Base-by-base conservation (phyloP, 2,113 vertebrate genomes). In the Sorex araneus region DNA sequence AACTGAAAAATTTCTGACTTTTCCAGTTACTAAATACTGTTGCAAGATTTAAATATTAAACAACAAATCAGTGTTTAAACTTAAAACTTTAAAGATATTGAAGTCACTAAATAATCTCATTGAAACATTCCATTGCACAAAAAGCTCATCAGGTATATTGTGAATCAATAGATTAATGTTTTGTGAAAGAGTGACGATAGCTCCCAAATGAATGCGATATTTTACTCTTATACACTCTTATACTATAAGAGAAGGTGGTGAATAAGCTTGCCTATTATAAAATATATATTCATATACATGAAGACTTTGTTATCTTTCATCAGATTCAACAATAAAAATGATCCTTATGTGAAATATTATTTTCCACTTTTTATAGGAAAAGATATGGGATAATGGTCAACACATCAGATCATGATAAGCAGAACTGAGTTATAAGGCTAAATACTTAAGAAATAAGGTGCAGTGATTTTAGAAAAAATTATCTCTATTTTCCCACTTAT, bases 11-110 rank as follows among this genome's bases (percentile, higher is more conserved):
- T 19, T 67, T 75, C 25, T 15, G 28, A 36, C 40, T 34, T 45
- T 86, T 75, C 75, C 50, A 66, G 47, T 50, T 50, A 50, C 47
- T 50, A 50, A 50, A 50, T 10, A 50, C 10, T 50, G 47, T 50
- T 40, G 9, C 10, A 10, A 50, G 10, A 50, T 50, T 50, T 50
- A 85, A 34, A 19, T 40, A 77, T 64, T 19, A 73, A 8, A 54
- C 30, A 32, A 30, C 11, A 79, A 19, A 23, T 6, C 19, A 67
- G 63, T 28, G 21, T 45, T 28, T 25, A 77, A 78, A 47, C 21
- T 60, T 93, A 83, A 80, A 70, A 89, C 18, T 80, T 43, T 66
- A 36, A 83, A 84, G 3, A 64, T 36, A 32, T 77, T 76, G 6
- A 66, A 54, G 50, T 12, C 32, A 78, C 36, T 30, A 66, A 9